phyloP scores from a whole-genome alignment of 2,888 invertebrate species.

The Oxyteleia sp. region DNA sequence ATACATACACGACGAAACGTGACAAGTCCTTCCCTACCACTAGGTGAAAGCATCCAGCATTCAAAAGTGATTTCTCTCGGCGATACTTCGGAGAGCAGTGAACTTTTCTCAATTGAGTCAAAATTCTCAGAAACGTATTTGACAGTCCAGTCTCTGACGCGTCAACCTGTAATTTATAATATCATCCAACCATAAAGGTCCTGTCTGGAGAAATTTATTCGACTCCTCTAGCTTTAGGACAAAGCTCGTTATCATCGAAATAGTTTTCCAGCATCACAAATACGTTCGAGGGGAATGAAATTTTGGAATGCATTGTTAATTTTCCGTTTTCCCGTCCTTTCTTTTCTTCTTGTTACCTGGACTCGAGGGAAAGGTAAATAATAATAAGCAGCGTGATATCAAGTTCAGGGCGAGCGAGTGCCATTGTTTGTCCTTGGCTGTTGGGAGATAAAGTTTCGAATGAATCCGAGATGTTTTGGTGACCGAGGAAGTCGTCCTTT shows the following conservation, averaged over 20 bases:
- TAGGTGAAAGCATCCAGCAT: slow-evolving; percentile 57
- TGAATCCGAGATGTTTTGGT: slow-evolving; percentile 79
- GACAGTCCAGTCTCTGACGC: not conserved
- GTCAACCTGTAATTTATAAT: no score
- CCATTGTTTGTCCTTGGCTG: slow-evolving; percentile 47
- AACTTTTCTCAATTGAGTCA: slow-evolving; percentile 50
- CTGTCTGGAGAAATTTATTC: no score
- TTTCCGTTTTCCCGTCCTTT: no score
- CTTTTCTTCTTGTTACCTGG: no score
- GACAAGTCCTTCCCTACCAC: no score
- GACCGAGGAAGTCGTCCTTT: slow-evolving; percentile 82
- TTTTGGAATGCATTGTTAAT: no score
- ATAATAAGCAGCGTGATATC: not conserved
- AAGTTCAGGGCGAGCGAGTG: slow-evolving; percentile 6
- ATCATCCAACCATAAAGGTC: no score
- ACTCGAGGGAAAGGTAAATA: slow-evolving; percentile 3
- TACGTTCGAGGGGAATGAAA: no score
- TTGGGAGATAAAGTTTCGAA: slow-evolving; percentile 60
- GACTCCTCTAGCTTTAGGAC: no score
- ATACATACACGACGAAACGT: no score
- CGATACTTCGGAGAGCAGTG: slow-evolving; percentile 55
- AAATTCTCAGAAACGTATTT: slow-evolving; percentile 34
- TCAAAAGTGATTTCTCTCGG: slow-evolving; percentile 65
- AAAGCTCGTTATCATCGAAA: no score
- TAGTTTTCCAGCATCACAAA: no score